Evolutionary conservation across 2,888 invertebrate genomes (phyloP), one percentile per base, ranked within the genome.

Genomic region (Metellina segmentata): DNA sequence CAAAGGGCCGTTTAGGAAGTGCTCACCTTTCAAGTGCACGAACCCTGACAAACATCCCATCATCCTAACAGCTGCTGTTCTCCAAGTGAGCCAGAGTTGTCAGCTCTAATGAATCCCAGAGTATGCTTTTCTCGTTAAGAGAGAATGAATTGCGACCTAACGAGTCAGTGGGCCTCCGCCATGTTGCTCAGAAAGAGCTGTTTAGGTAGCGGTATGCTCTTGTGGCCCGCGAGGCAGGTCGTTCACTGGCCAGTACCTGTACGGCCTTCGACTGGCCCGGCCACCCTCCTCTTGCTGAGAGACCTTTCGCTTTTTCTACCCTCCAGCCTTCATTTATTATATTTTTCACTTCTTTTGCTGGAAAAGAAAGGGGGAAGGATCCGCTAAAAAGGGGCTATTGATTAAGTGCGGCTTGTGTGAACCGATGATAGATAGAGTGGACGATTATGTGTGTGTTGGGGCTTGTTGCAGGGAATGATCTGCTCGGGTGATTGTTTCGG

Each of bases 161-260:
- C 34, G 34, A 51, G 74, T 16, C 69, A 77, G 85, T 72, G 78
- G 78, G 79, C 52, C 78, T 19, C 51, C 52, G 86, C 53, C 83
- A 53, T 74, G 74, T 53, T 72, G 83, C 53, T 85, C 20, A 34
- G 34, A 34, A 34, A 34, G 34, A 34, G 34, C 34, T 34, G 34
- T 61, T 69, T 51, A 78, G 75, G 90, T 90, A 90, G 90, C 90
- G 90, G 90, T 90, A 90, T 90, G 89, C 61, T 79, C 20, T 71
- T 71, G 85, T 91, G 87, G 91, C 83, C 91, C 91, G 88, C 85
- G 85, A 88, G 91, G 91, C 91, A 92, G 91, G 91, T 92, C 91
- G 91, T 92, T 92, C 85, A 85, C 91, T 88, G 85, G 85, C 91
- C 85, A 81, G 69, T 89, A 92, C 91, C 89, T 91, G 91, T 87